phyloP scores from a whole-genome alignment of 2,888 invertebrate genomes.

The Drosophila mimetica region DNA sequence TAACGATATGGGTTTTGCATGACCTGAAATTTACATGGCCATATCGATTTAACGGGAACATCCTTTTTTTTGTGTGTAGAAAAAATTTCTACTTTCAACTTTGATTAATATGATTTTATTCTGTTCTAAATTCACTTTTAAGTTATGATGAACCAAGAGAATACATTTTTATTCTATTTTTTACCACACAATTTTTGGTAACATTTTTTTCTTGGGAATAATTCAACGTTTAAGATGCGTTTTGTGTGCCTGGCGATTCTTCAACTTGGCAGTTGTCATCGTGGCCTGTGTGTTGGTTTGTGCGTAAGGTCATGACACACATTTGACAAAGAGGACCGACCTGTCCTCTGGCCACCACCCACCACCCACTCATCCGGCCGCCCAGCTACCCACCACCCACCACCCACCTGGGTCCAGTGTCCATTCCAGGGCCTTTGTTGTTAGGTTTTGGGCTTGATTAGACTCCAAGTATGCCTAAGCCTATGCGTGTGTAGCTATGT shows the following conservation, averaged over 20 bases:
- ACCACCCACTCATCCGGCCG: not conserved
- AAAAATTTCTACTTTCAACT: no score
- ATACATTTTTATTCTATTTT: no score
- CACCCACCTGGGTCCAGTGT: constrained; percentile 17
- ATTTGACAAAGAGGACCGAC: constrained; percentile 51
- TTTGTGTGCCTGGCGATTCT: not conserved
- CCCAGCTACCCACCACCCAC: not conserved
- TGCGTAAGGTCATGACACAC: constrained; percentile 72
- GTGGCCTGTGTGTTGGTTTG: constrained; percentile 19
- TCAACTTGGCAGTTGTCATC: constrained; percentile 14
- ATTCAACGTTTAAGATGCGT: constrained; percentile 4
- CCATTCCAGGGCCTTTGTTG: constrained; percentile 37
- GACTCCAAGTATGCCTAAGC: constrained; percentile 27
- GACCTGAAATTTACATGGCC: no score
- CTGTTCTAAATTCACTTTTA: no score
- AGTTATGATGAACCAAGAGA: no score
- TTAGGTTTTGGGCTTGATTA: constrained; percentile 42
- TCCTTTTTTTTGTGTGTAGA: no score
- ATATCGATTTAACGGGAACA: no score
- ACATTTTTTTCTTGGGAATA: not conserved
- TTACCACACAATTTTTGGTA: no score
- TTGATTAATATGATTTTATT: no score
- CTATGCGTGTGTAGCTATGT: constrained; percentile 2
- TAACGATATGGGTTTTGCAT: no score
- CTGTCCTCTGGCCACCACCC: constrained; percentile 5